A percentile compares a stretch with the other conserved stretches of the same genome.
phyloP scores from a whole-genome alignment of 2,888 invertebrate genomes.

The Epinotia ramella region DNA sequence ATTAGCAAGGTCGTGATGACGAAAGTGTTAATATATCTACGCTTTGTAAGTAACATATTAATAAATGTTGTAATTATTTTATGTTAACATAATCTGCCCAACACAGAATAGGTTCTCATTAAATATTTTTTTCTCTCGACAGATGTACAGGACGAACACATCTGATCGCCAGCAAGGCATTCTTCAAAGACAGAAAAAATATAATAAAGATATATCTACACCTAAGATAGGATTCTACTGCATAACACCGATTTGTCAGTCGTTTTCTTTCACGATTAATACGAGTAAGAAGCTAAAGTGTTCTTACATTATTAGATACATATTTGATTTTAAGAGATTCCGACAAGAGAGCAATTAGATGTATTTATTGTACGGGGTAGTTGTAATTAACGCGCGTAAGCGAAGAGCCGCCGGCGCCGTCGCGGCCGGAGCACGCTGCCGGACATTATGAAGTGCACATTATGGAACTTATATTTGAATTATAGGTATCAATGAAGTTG shows the following conservation, averaged over 20 bases:
- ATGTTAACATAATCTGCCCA: constrained; percentile 2
- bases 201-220: constrained; percentile 22
- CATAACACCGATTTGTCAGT: constrained; percentile 43
- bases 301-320: constrained; percentile 76
- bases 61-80: constrained; percentile 13
- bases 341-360: constrained; percentile 51
- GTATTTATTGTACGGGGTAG: constrained; percentile 39
- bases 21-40: constrained; percentile 2
- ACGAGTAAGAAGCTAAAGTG: constrained; percentile 82
- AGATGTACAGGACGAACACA: constrained; percentile 92
- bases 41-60: background rate
- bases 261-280: constrained; percentile 62
- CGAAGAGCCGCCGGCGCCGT: background rate
- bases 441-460: constrained; percentile 49
- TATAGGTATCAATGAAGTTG: constrained; percentile 52
- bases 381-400: background rate
- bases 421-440: background rate
- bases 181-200: constrained; percentile 53
- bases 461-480: constrained; percentile 29
- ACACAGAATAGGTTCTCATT: constrained; percentile 51
- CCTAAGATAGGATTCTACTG: constrained; percentile 38
- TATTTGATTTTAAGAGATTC: constrained; percentile 55
- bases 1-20: background rate
- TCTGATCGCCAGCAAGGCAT: constrained; percentile 82
- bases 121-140: constrained; percentile 86